These are phyloP conservation scores for Melieria picta DNA, from an alignment of 2,888 invertebrate genomes.

Conservation along the genomic window DNA sequence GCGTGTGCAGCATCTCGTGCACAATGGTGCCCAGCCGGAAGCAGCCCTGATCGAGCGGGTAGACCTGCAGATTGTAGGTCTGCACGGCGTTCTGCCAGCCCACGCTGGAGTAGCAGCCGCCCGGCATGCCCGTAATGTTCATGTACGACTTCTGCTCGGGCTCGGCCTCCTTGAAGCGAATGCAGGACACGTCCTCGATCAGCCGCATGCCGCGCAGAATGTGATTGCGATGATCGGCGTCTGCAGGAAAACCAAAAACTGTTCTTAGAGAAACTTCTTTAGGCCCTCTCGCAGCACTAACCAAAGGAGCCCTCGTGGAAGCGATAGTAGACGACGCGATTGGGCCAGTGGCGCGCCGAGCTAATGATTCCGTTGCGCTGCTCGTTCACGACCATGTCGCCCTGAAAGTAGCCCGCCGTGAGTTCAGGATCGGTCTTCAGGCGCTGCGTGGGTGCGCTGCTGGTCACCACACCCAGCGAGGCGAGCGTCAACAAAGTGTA, in stretches of 20 bases:
- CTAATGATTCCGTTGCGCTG: constrained; percentile 71
- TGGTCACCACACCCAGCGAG: not conserved
- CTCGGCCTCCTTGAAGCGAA: constrained; percentile 74
- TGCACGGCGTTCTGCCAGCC: constrained; percentile 68
- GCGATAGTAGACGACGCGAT: constrained; percentile 74
- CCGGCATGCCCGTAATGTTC: constrained; percentile 49
- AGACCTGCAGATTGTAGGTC: constrained; percentile 53
- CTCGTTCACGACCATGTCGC: constrained; percentile 75
- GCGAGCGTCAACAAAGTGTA: not conserved
- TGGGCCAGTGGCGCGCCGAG: constrained; percentile 71
- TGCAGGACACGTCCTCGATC: constrained; percentile 77
- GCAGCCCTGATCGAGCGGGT: constrained; percentile 56
- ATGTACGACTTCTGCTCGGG: constrained; percentile 55
- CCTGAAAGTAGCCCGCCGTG: constrained; percentile 77
- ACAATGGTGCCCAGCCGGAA: constrained; percentile 70
- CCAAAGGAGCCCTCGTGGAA: constrained; percentile 57
- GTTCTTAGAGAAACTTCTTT: not conserved
- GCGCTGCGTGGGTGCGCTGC: not conserved
- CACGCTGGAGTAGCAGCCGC: constrained; percentile 82
- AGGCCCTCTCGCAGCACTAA: not conserved
- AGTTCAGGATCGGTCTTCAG: constrained; percentile 75
- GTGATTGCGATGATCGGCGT: constrained; percentile 68
- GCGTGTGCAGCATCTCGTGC: constrained; percentile 81
- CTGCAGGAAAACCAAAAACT: constrained; percentile 40
- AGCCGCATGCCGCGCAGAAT: constrained; percentile 77